Evolutionary conservation across 2,888 invertebrate genomes (phyloP), one percentile per base, ranked within the genome.

Genomic region (Sacculina carcini): DNA sequence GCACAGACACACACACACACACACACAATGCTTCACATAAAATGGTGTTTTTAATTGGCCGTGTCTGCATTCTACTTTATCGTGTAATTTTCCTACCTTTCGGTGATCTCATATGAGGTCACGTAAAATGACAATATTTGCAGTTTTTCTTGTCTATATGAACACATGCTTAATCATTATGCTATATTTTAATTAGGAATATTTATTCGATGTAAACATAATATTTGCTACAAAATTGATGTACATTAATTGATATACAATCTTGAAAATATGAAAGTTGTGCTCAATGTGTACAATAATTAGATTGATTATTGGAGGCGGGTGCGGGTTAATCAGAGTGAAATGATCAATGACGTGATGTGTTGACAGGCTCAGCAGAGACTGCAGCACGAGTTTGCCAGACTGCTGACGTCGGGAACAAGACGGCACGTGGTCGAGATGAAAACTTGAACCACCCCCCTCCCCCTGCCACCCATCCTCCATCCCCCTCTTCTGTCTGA

Each of bases 281-380:
- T n/a, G n/a, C n/a, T n/a, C n/a, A n/a, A n/a, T n/a, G n/a, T n/a
- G n/a, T n/a, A n/a, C n/a, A n/a, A n/a, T n/a, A n/a, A n/a, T n/a
- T n/a, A n/a, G n/a, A n/a, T n/a, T n/a, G n/a, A n/a, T n/a, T n/a
- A n/a, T n/a, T n/a, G n/a, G n/a, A n/a, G n/a, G n/a, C n/a, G n/a
- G n/a, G n/a, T n/a, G n/a, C n/a, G n/a, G n/a, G n/a, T n/a, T n/a
- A n/a, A n/a, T n/a, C n/a, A n/a, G n/a, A n/a, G n/a, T n/a, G n/a
- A n/a, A n/a, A n/a, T n/a, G n/a, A n/a, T n/a, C n/a, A n/a, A n/a
- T n/a, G n/a, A n/a, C n/a, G n/a, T n/a, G n/a, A n/a, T n/a, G n/a
- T n/a, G n/a, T n/a, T n/a, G n/a, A n/a, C 42, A 42, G 42, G 42
- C 42, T 24, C 42, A 42, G 26, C 42, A 42, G 28, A n/a, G n/a